Percentiles rank a stretch among this genome's conserved stretches.
These are phyloP conservation scores for Neofelis nebulosa DNA, from an alignment of 2,113 vertebrate genomes.

Conservation along the genomic window DNA sequence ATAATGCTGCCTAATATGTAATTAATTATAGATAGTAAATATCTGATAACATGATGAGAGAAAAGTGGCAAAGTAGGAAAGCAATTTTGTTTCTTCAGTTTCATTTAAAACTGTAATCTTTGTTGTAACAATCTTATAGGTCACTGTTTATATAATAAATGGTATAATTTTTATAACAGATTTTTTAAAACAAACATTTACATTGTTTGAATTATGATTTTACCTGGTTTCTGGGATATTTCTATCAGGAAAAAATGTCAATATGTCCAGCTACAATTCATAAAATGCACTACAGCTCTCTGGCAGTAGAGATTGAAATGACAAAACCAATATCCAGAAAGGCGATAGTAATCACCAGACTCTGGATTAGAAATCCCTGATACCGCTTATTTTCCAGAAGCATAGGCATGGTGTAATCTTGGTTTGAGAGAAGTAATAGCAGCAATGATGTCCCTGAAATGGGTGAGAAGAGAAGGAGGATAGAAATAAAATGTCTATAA, in stretches of 20 bases:
- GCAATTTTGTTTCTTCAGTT: background rate
- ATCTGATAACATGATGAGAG: background rate
- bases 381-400: background rate
- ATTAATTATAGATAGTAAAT: conserved; percentile 48
- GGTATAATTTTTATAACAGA: background rate
- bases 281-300: background rate
- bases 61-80: background rate
- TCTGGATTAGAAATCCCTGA: background rate
- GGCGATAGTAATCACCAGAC: background rate
- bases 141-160: conserved; percentile 4
- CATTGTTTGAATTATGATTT: background rate
- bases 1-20: background rate
- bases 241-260: background rate
- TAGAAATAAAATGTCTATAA: background rate
- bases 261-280: background rate
- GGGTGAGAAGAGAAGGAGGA: background rate
- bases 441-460: background rate
- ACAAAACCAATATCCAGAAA: background rate
- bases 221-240: background rate
- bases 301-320: background rate
- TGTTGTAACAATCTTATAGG: background rate
- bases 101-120: conserved; percentile 42
- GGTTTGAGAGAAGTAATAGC: background rate
- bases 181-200: background rate
- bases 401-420: background rate